Conservation (phyloP, 2,113 vertebrate species). For the Nasalis larvatus region DNA sequence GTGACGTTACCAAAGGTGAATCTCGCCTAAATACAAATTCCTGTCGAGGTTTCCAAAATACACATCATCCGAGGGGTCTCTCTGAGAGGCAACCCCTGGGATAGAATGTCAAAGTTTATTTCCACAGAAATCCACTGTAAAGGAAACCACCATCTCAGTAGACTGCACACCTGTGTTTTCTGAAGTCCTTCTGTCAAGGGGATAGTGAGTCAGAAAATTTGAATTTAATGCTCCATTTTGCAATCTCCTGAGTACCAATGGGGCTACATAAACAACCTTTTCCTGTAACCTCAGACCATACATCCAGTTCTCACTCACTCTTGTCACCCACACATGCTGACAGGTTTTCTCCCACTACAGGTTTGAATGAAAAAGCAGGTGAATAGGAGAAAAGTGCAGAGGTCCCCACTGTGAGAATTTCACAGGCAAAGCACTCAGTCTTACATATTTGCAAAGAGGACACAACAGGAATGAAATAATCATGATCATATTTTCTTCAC, state of each 20-base stretch:
- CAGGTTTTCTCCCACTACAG: neutral
- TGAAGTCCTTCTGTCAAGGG: slow-evolving; percentile 29
- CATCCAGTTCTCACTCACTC: slow-evolving; percentile 34
- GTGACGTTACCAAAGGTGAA: neutral
- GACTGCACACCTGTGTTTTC: slow-evolving; percentile 63
- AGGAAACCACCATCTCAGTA: slow-evolving; percentile 20
- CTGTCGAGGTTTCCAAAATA: neutral
- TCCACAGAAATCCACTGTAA: slow-evolving; percentile 38
- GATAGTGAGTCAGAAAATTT: slow-evolving; percentile 57
- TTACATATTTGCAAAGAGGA: neutral
- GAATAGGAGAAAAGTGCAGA: neutral
- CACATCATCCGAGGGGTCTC: neutral
- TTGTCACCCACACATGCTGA: slow-evolving; percentile 3
- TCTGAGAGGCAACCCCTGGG: slow-evolving; percentile 19
- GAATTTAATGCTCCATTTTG: slow-evolving; percentile 33
- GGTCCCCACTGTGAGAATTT: neutral
- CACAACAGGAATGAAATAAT: neutral
- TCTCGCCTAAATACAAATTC: neutral
- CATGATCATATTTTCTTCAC: neutral
- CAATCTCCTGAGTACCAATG: neutral
- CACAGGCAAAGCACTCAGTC: neutral
- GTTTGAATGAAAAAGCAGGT: neutral
- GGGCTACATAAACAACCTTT: slow-evolving; percentile 46
- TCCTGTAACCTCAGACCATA: slow-evolving; percentile 51
- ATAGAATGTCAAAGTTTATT: slow-evolving; percentile 53